Evolutionary conservation across 2,797 vertebrate species (phyloP), one percentile per base, ranked within the genome.

Genomic region (Moxostoma hubbsi): DNA sequence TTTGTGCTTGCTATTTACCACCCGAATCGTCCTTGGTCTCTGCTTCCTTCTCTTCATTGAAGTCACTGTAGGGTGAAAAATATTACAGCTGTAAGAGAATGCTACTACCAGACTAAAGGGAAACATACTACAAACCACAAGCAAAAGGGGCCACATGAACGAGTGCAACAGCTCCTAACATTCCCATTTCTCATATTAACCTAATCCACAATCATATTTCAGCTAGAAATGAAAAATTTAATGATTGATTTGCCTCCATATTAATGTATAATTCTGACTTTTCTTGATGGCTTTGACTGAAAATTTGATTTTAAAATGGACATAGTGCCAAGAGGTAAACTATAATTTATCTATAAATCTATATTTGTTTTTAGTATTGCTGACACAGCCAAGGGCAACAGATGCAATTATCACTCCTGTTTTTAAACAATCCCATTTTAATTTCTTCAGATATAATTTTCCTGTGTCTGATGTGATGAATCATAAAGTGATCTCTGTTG

Each of bases 11-110:
- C 1, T 24, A 77, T 80, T 85, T 93, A 99, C 98, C 97, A 88
- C 94, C 95, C 80, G 90, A 85, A 81, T 92, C 90, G 71, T 94
- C 94, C 86, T 93, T 96, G 81, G 88, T 89, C 47, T 96, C 95
- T 4, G 95, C 90, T 81, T 97, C 97, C 90, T 96, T 96, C 82
- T 98, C 97, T 87, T 98, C 97, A 8, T 92, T 88, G 64, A 91
- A 93, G 91, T 98, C 97, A 87, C 98, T 99, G 90, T 15, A 76
- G 79, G 71, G 86, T 57, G 24, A 81, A 88, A 91, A 83, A 88
- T 10, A 73, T 71, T 75, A 88, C 73, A 85, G 18, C 18, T 83
- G 72, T 81, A 61, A 92, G 83, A 82, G 80, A 55, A 72, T 84
- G 55, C 73, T 16, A 67, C 36, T 76, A 85, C 89, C 82, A 82